A percentile compares a stretch with the other conserved stretches of the same genome.
Conservation (phyloP, 2,888 invertebrate species). For the Malachius bipustulatus region DNA sequence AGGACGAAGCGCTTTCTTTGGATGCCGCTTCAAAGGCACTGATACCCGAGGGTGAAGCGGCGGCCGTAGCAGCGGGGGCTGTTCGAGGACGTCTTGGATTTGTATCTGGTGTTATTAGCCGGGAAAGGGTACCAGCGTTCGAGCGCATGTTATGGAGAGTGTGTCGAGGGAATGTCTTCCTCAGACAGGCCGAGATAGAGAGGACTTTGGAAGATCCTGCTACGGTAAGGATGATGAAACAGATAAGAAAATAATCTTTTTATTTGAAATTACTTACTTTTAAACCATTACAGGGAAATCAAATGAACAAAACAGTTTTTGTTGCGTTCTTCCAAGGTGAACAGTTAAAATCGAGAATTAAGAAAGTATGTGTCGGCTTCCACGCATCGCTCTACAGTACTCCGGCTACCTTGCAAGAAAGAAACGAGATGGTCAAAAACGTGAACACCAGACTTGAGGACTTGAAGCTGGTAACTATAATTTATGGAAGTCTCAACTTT, state of each 20-base stretch:
- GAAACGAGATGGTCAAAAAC: slow-evolving; percentile 82
- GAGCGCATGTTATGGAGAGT: slow-evolving; percentile 90
- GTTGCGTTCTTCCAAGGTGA: slow-evolving; percentile 86
- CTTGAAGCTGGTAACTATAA: slow-evolving; percentile 52
- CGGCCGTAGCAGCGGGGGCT: slow-evolving; percentile 26
- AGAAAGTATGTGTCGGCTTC: slow-evolving; percentile 89
- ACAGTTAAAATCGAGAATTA: slow-evolving; percentile 77
- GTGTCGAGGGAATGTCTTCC: slow-evolving; percentile 82
- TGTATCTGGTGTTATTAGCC: slow-evolving; percentile 84
- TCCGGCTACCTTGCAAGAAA: slow-evolving; percentile 72
- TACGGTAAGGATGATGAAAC: slow-evolving; percentile 43
- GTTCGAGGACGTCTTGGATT: slow-evolving; percentile 47
- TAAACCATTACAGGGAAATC: slow-evolving; percentile 56
- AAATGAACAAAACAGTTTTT: slow-evolving; percentile 83
- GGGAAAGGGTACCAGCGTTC: slow-evolving; percentile 80
- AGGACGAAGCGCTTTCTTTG: slow-evolving; percentile 56
- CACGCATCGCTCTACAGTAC: slow-evolving; percentile 88
- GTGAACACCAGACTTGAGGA: slow-evolving; percentile 84
- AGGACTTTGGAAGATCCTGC: slow-evolving; percentile 72
- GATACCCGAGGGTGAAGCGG: slow-evolving; percentile 40
- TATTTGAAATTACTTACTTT: slow-evolving; percentile 1
- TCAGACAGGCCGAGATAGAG: slow-evolving; percentile 75
- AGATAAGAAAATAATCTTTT: neutral
- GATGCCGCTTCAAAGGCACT: slow-evolving; percentile 44
- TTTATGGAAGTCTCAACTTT: neutral